Evolutionary conservation across 2,888 invertebrate genomes (phyloP).

Genomic region (Theodoxus fluviatilis): DNA sequence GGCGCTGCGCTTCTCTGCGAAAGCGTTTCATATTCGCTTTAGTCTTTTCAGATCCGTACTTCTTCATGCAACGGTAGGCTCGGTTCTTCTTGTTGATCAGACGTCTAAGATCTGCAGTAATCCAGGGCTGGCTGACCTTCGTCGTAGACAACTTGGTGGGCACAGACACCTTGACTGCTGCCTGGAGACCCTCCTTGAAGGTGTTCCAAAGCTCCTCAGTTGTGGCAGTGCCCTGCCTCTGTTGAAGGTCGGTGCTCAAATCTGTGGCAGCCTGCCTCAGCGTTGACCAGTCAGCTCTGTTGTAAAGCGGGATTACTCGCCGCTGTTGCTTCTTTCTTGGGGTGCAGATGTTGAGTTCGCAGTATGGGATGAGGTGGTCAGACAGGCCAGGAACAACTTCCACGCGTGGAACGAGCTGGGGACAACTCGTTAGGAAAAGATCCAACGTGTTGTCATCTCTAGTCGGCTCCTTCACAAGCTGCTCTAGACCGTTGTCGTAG

Average conservation of each 20-base stretch:
- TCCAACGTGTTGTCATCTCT: constrained; percentile 7
- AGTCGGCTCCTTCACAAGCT: constrained; percentile 15
- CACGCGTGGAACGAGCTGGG: neutral
- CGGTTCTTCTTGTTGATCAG: constrained; percentile 17
- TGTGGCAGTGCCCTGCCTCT: neutral
- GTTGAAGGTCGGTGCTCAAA: neutral
- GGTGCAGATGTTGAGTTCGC: constrained; percentile 8
- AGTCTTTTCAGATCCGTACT: neutral
- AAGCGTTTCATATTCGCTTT: neutral
- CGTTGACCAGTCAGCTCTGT: neutral
- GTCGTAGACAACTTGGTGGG: neutral
- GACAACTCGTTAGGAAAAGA: constrained; percentile 16
- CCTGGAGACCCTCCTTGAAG: neutral
- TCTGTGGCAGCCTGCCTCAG: constrained; percentile 1
- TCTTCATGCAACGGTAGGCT: constrained; percentile 12
- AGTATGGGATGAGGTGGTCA: constrained; percentile 14
- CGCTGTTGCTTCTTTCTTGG: neutral
- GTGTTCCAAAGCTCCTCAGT: constrained; percentile 1
- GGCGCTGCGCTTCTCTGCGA: neutral
- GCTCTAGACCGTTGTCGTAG: constrained; percentile 14
- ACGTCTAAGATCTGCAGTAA: neutral
- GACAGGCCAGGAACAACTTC: constrained; percentile 15
- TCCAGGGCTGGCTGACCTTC: constrained; percentile 1
- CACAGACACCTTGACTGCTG: neutral
- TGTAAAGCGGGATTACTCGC: neutral